Base-by-base conservation (phyloP, 2,888 invertebrate species). In the Caenorhabditis drosophilae region DNA sequence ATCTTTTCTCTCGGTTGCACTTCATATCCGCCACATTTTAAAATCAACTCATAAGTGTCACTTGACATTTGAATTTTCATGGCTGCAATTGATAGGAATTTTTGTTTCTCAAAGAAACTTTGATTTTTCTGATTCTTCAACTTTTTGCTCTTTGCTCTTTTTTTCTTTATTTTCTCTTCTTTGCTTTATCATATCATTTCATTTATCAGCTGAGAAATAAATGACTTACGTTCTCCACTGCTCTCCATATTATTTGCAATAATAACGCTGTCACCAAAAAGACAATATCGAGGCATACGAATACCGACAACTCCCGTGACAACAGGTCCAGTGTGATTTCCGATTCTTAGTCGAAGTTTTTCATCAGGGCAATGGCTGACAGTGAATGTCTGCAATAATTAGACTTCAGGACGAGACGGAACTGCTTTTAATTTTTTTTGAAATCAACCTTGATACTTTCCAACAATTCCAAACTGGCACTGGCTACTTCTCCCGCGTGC, bases 401-500 rank as follows among this genome's bases (percentile, higher is more conserved):
- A 9, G 3, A 42, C 38, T 22, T 16, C 1, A 18, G 4, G 12
- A 31, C 6, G 6, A 9, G 31, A 31, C 6, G 12, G 12, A 31
- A 31, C 6, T 31, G 6, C 6, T 31, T 9, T 6, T 6, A 31
- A 31, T 31, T 31, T 12, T 31, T 31, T 31, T 6, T 12, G 31
- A 31, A 31, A 31, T 31, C 6, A 31, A 71, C 71, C 42, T 59
- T 59, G 31, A 73, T 71, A 38, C 61, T 51, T 6, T 64, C 59
- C 26, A 73, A 56, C n/a, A 73, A 42, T 27, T 69, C 69, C n/a
- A 61, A 42, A 38, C 67, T 61, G 0, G 70, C 71, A 22, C 61
- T 58, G n/a, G 70, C 67, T 0, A 74, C 74, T 47, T 74, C 74
- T 42, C 71, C 74, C 23, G 70, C 74, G 45, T 74, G 74, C 11